Base-by-base conservation (phyloP, 2,888 invertebrate genomes). In the Orchesella flavescens region DNA sequence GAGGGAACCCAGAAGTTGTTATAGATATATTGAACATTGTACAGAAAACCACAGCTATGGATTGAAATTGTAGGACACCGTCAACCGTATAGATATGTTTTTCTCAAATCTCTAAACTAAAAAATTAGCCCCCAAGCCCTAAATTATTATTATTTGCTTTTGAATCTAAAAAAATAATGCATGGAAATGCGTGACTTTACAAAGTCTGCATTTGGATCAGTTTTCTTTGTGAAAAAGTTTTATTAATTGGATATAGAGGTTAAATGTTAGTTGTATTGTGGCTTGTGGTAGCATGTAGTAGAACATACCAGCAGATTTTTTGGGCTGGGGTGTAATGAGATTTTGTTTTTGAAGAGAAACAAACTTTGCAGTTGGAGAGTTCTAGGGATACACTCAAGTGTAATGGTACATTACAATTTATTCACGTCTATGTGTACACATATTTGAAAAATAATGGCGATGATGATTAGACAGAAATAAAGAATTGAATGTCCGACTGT, bases 181-280 rank as follows among this genome's bases (percentile, higher is more conserved):
- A 66, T 71, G 61, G 59, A 71, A 77, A 77, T 57, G 59, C 77
- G 77, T 77, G 77, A 77, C 77, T 77, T 71, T 63, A 61, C 71
- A 77, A 19, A 4, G 2, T n/a, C 10, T 3, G 53, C 15, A 53
- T 3, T 53, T 10, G 53, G 53, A n/a, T 5, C 10, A 12, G 10
- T 53, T 66, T 55, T n/a, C 66, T 68, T 68, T 44, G 43, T 3
- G 21, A 76, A 76, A 76, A 57, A 69, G n/a, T n/a, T n/a, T 46
- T 77, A 68, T 69, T 77, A 77, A 78, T 78, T 78, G 78, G 63
- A 61, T 78, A 63, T 78, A 63, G 34, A 63, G 78, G 78, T 78
- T 43, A 72, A 43, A n/a, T n/a, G n/a, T n/a, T 23, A 63, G 15
- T 46, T n/a, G 34, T 34, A 34, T 34, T 34, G 34, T n/a, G 34